These are phyloP conservation scores for Venustaconcha ellipsiformis DNA, from an alignment of 1,140 invertebrate species.

Conservation along the genomic window DNA sequence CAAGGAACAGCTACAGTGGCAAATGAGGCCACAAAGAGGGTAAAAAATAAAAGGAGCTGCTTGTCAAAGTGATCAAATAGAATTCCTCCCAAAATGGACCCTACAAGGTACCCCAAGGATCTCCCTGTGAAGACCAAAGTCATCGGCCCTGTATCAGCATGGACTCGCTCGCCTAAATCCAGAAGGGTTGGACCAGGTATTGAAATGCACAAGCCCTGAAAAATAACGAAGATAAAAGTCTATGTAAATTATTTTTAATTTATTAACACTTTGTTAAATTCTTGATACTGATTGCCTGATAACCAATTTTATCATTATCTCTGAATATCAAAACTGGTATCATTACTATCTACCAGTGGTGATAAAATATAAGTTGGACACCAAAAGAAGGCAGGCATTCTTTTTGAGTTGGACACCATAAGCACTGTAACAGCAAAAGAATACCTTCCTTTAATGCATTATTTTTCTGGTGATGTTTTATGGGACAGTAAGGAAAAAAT, in stretches of 20 bases:
- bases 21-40: slow-evolving; percentile 53
- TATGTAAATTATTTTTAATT: background rate
- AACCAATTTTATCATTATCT: too few species aligned
- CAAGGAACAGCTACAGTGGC: slow-evolving; percentile 61
- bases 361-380: too few species aligned
- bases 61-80: slow-evolving; percentile 66
- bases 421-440: too few species aligned
- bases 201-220: slow-evolving; percentile 68
- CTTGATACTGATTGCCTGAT: too few species aligned
- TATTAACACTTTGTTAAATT: too few species aligned
- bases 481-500: too few species aligned
- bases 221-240: background rate
- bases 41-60: slow-evolving; percentile 56
- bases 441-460: too few species aligned
- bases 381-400: too few species aligned
- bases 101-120: slow-evolving; percentile 65
- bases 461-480: too few species aligned
- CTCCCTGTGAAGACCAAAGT: slow-evolving; percentile 61
- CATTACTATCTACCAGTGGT: too few species aligned
- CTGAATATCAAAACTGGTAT: too few species aligned
- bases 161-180: slow-evolving; percentile 60
- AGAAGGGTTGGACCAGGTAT: slow-evolving; percentile 69
- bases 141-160: slow-evolving; percentile 56
- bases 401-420: too few species aligned
- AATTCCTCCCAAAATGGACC: slow-evolving; percentile 61